Evolutionary conservation across 2,797 vertebrate genomes (phyloP).

Genomic region (Sebastes vulpes): DNA sequence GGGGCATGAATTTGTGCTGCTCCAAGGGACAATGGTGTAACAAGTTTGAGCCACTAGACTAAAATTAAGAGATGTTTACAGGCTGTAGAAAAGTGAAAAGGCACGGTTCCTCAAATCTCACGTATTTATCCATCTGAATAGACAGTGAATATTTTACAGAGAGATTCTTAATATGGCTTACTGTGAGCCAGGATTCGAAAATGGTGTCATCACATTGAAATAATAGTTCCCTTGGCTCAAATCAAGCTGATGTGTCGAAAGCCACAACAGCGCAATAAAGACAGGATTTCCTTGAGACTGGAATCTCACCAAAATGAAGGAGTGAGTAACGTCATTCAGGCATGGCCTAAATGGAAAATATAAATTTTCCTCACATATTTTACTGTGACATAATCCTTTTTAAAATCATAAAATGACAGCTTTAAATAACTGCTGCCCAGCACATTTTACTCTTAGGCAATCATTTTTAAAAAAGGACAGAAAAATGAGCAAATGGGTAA

Average conservation of each 20-base stretch:
- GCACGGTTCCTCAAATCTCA: background rate
- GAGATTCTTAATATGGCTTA: background rate
- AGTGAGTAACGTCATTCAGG: background rate
- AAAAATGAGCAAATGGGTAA: background rate
- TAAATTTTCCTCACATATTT: background rate
- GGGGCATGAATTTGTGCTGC: background rate
- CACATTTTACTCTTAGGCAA: background rate
- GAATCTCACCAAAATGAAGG: background rate
- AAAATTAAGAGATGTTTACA: background rate
- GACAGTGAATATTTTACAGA: background rate
- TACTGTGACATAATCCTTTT: background rate
- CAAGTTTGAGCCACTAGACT: background rate
- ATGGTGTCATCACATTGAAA: background rate
- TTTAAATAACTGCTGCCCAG: background rate
- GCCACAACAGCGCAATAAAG: slow-evolving; percentile 1
- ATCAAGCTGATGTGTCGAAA: background rate
- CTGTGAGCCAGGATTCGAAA: background rate
- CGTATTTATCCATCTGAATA: background rate
- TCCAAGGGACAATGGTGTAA: background rate
- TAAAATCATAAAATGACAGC: background rate
- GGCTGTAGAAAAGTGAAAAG: background rate
- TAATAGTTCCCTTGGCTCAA: background rate
- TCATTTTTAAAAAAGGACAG: background rate
- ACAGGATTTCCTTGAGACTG: background rate
- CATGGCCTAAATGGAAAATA: background rate